A percentile compares a stretch with the other conserved stretches of the same genome.
phyloP scores from a whole-genome alignment of 2,113 vertebrate genomes.

The Columba livia region DNA sequence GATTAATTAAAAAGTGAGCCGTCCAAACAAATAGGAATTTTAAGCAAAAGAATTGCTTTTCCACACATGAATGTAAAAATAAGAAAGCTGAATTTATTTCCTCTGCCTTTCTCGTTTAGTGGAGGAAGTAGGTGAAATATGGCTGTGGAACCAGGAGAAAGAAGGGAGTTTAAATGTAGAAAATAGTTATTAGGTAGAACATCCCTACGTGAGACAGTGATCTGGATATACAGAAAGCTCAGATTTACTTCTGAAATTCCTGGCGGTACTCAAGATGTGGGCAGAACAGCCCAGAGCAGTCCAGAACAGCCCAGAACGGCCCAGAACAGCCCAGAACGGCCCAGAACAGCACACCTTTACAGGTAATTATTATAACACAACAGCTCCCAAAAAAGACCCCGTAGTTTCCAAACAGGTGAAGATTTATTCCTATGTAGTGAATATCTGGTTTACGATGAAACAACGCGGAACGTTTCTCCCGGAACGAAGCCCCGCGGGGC shows the following conservation, averaged over 20 bases:
- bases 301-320: too few relatives aligned
- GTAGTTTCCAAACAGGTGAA: not conserved
- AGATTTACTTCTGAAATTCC: not conserved
- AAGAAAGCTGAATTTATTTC: conserved; percentile 10
- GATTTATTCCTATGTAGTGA: not conserved
- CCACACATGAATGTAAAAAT: not conserved
- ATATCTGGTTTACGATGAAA: not conserved
- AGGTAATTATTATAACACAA: not conserved
- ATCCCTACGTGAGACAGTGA: not conserved
- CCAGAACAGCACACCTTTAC: not conserved
- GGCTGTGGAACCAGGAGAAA: not conserved
- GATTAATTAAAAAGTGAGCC: conserved; percentile 40
- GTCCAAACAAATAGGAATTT: conserved; percentile 23
- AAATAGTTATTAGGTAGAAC: not conserved
- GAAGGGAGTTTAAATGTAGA: not conserved
- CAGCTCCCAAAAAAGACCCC: not conserved
- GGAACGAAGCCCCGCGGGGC: not conserved
- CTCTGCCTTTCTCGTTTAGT: not conserved
- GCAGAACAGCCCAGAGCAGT: not conserved
- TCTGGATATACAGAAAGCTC: not conserved
- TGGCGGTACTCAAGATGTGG: not conserved
- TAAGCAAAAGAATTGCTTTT: conserved; percentile 24
- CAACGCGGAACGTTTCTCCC: not conserved
- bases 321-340: too few relatives aligned
- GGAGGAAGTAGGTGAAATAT: not conserved